Percentiles rank a stretch among this genome's conserved stretches.
These are phyloP conservation scores for Zygaena filipendulae DNA, from an alignment of 2,888 invertebrate species.

Conservation along the genomic window DNA sequence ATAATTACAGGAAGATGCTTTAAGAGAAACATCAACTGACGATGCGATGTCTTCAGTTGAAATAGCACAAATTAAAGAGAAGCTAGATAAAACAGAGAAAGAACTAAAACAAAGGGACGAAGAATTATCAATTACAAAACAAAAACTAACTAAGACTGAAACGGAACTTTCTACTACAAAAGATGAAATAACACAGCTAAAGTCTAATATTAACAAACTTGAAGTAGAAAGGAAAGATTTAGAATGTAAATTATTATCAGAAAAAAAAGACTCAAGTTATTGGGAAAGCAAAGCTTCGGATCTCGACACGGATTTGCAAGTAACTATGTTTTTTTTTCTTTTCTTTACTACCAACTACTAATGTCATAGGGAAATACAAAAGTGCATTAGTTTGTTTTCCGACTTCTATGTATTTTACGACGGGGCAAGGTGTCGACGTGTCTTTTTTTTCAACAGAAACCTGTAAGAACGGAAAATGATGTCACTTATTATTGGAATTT, in stretches of 20 bases:
- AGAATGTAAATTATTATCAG: conserved; percentile 69
- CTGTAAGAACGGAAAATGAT: neutral
- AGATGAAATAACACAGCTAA: conserved; percentile 48
- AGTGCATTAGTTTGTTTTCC: too few species aligned
- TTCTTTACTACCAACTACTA: neutral
- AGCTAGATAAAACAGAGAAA: conserved; percentile 36
- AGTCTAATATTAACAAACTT: conserved; percentile 47
- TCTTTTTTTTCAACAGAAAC: too few species aligned
- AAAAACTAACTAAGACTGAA: conserved; percentile 49
- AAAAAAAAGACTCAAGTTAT: conserved; percentile 71
- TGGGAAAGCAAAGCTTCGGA: conserved; percentile 73
- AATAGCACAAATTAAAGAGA: conserved; percentile 59
- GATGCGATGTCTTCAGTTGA: conserved; percentile 59
- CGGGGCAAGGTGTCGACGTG: too few species aligned
- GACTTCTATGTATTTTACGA: too few species aligned
- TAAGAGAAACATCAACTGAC: conserved; percentile 52
- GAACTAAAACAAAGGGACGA: conserved; percentile 46
- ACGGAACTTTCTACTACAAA: conserved; percentile 47
- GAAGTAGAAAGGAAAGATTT: conserved; percentile 71
- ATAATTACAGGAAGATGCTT: conserved; percentile 42
- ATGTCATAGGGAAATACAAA: neutral
- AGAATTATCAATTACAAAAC: conserved; percentile 35
- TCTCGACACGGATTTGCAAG: conserved; percentile 70
- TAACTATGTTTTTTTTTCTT: conserved; percentile 19
- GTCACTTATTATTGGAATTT: too few species aligned